Evolutionary conservation across 1,140 invertebrate species (phyloP).

Genomic region (Drosophila ficusphila): DNA sequence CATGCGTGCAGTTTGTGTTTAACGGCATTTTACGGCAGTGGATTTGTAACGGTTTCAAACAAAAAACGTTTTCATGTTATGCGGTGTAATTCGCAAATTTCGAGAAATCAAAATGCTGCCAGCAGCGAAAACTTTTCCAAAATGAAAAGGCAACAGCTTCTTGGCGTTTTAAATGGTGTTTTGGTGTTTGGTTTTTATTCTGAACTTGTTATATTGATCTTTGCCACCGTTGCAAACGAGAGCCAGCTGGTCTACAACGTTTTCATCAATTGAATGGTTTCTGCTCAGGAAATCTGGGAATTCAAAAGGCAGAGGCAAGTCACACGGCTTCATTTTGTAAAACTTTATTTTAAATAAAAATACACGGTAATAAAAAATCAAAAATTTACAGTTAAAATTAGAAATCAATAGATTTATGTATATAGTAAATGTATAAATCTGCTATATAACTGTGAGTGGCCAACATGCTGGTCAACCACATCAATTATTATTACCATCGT

Average conservation of each 20-base stretch:
- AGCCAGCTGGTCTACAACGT: slow-evolving; percentile 70
- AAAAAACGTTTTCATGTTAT: slow-evolving; percentile 40
- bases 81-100: slow-evolving; percentile 16
- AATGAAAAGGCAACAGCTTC: slow-evolving; percentile 46
- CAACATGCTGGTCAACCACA: slow-evolving; percentile 7
- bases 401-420: slow-evolving; percentile 76
- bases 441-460: slow-evolving; percentile 56
- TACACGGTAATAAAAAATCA: slow-evolving; percentile 78
- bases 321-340: slow-evolving; percentile 68
- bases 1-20: slow-evolving; percentile 44
- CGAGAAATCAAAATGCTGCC: slow-evolving; percentile 59
- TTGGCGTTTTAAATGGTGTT: background rate
- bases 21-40: slow-evolving; percentile 59
- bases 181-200: slow-evolving; percentile 14
- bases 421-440: slow-evolving; percentile 57
- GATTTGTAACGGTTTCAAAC: slow-evolving; percentile 66
- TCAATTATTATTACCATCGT: slow-evolving; percentile 34
- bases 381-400: slow-evolving; percentile 80
- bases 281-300: slow-evolving; percentile 11
- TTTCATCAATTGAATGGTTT: slow-evolving; percentile 12
- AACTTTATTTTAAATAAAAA: slow-evolving; percentile 82
- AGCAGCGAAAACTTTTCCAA: slow-evolving; percentile 60
- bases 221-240: slow-evolving; percentile 59
- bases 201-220: slow-evolving; percentile 6
- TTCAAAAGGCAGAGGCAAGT: slow-evolving; percentile 53